phyloP scores from a whole-genome alignment of 2,888 invertebrate species.

The Diogma glabrata region DNA sequence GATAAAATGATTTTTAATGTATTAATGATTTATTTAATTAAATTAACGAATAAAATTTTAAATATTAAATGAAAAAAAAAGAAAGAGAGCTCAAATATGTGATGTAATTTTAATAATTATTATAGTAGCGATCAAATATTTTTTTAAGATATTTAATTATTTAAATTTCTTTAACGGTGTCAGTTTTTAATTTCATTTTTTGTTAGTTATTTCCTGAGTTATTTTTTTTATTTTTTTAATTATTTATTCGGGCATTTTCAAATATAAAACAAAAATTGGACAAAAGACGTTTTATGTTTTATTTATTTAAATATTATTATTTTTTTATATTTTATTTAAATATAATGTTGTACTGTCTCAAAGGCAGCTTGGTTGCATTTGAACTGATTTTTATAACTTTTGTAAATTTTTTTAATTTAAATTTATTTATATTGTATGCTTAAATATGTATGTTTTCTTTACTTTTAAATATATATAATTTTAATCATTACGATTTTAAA shows the following conservation, averaged over 20 bases:
- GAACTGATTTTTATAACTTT: conserved; percentile 16
- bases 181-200: conserved; percentile 2
- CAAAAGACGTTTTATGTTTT: conserved; percentile 6
- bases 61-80: not conserved
- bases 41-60: not conserved
- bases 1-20: conserved; percentile 6
- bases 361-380: conserved; percentile 24
- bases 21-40: conserved; percentile 5
- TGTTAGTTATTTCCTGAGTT: conserved; percentile 2
- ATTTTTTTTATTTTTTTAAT: conserved; percentile 7
- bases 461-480: not conserved
- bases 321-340: conserved; percentile 10
- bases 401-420: conserved; percentile 9
- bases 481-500: too few relatives aligned
- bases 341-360: conserved; percentile 23
- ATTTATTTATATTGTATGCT: conserved; percentile 3
- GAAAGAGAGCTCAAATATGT: conserved; percentile 9
- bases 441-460: not conserved
- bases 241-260: conserved; percentile 6
- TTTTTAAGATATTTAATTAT: not conserved
- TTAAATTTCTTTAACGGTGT: not conserved
- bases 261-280: too few relatives aligned
- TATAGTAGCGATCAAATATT: not conserved
- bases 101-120: conserved; percentile 7
- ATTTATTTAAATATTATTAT: conserved; percentile 3